Evolutionary conservation across 92 coral and sea anemone genomes (phyloP).

Genomic region (Desmophyllum pertusum): DNA sequence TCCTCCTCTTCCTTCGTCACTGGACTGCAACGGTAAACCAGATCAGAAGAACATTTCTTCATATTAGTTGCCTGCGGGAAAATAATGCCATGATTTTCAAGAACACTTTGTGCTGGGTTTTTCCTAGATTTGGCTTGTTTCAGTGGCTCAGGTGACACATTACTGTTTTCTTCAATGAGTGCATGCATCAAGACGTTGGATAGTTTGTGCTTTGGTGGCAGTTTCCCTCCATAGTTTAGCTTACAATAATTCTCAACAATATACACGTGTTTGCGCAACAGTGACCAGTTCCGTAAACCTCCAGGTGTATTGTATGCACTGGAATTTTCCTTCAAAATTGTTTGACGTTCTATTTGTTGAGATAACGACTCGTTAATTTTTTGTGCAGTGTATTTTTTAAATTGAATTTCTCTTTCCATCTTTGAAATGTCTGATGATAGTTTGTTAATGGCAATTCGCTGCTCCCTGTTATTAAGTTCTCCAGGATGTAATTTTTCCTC

Average conservation of each 20-base stretch:
- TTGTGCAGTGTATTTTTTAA: constrained; percentile 25
- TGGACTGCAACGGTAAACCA: constrained; percentile 38
- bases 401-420: constrained; percentile 47
- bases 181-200: constrained; percentile 36
- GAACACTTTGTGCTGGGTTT: constrained; percentile 52
- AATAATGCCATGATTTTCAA: constrained; percentile 50
- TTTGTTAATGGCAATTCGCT: constrained; percentile 28
- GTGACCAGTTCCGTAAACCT: constrained; percentile 50
- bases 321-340: constrained; percentile 40
- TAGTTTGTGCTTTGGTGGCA: constrained; percentile 49
- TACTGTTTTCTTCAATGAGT: constrained; percentile 23
- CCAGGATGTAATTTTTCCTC: constrained; percentile 52
- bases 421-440: constrained; percentile 55
- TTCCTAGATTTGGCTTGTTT: constrained; percentile 41
- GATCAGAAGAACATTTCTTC: constrained; percentile 8
- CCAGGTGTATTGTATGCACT: constrained; percentile 38
- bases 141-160: constrained; percentile 2
- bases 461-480: constrained; percentile 48
- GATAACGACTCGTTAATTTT: constrained; percentile 52
- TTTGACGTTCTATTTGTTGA: constrained; percentile 42
- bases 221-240: constrained; percentile 26
- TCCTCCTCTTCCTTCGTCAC: constrained; percentile 38
- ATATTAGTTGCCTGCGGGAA: constrained; percentile 48
- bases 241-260: constrained; percentile 63
- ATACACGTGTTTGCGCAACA: constrained; percentile 50